These are phyloP conservation scores for Lithophane semibrunnea DNA, from an alignment of 2,888 invertebrate species.

Conservation along the genomic window DNA sequence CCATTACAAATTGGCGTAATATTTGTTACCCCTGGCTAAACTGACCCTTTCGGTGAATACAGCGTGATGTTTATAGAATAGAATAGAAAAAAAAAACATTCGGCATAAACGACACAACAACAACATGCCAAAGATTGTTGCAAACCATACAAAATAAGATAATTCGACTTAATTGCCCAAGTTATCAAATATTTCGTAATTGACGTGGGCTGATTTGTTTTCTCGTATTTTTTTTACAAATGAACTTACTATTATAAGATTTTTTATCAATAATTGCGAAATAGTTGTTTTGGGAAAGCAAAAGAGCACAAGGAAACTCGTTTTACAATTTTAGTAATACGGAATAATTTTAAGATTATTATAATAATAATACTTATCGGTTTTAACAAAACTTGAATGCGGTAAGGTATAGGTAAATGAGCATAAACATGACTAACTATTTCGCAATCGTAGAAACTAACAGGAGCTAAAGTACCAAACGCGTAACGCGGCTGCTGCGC, in stretches of 20 bases:
- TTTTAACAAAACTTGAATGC: background rate
- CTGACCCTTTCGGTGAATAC: background rate
- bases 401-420: background rate
- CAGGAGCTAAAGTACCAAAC: background rate
- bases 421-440: too few relatives aligned
- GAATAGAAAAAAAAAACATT: background rate
- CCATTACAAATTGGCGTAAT: background rate
- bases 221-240: background rate
- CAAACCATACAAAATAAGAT: conserved; percentile 1
- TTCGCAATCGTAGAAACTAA: background rate
- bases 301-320: conserved; percentile 2
- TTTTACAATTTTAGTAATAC: background rate
- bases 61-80: background rate
- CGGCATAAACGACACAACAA: background rate
- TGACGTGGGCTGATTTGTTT: background rate
- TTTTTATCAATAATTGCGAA: background rate
- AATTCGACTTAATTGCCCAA: conserved; percentile 21
- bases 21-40: background rate
- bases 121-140: background rate
- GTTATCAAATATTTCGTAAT: conserved; percentile 17
- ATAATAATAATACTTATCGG: background rate
- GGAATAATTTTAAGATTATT: background rate
- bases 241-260: background rate
- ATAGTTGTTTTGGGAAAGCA: background rate
- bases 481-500: background rate